Conservation (phyloP, 1,140 invertebrate species). For the Leptinotarsa undecemlineata region DNA sequence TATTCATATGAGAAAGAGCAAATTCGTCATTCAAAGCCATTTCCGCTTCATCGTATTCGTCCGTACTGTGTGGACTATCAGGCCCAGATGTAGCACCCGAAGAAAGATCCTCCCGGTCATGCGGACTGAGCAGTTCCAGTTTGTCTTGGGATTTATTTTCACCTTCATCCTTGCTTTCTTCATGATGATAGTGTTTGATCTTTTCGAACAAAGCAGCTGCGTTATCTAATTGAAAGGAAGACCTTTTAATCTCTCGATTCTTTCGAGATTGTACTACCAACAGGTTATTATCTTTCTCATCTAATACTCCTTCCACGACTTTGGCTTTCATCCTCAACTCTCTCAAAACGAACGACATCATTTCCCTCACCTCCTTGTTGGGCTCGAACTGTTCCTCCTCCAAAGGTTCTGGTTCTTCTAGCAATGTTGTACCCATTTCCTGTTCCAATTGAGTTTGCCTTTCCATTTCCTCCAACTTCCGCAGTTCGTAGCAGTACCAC, state of each 20-base stretch:
- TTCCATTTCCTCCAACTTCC: constrained; percentile 86
- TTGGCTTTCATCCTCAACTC: constrained; percentile 74
- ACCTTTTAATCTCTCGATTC: constrained; percentile 50
- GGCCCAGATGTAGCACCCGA: constrained; percentile 86
- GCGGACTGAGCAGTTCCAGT: constrained; percentile 55
- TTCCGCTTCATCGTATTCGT: constrained; percentile 68
- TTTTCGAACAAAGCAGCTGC: constrained; percentile 55
- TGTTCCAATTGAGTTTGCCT: constrained; percentile 69
- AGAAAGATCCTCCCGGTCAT: constrained; percentile 59
- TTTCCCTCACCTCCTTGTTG: constrained; percentile 72
- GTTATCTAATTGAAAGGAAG: constrained; percentile 42
- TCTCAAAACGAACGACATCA: constrained; percentile 75
- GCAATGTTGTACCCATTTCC: constrained; percentile 64
- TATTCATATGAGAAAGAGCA: constrained; percentile 53
- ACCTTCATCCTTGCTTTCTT: constrained; percentile 43
- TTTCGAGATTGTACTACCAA: constrained; percentile 55
- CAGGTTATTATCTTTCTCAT: constrained; percentile 49
- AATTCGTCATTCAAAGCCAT: constrained; percentile 47
- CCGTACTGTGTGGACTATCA: constrained; percentile 77
- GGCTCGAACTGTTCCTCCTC: constrained; percentile 62
- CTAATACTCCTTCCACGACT: constrained; percentile 50
- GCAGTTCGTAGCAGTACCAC: constrained; percentile 88
- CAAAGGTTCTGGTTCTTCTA: constrained; percentile 62
- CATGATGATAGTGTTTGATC: constrained; percentile 58
- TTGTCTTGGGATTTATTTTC: constrained; percentile 34